These are phyloP conservation scores for Thinocorus orbignyianus DNA, from an alignment of 2,113 vertebrate genomes.

Conservation along the genomic window DNA sequence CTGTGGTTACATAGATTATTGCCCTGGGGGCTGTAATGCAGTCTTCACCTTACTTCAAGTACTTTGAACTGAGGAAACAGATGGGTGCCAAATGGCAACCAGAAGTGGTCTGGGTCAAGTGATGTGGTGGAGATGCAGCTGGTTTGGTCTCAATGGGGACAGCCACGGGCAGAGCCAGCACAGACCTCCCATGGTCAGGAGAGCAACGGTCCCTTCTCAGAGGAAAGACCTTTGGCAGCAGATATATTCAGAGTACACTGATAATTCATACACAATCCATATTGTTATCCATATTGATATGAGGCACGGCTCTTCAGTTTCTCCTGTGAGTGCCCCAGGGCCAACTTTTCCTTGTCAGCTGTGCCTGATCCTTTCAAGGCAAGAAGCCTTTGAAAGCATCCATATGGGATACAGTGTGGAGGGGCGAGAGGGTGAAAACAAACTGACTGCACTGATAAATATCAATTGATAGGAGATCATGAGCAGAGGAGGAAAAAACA, in stretches of 20 bases:
- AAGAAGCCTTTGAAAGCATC: neutral
- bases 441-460: neutral
- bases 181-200: neutral
- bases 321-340: neutral
- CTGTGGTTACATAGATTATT: conserved; percentile 1
- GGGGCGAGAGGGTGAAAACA: rapidly evolving
- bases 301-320: neutral
- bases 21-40: conserved; percentile 6
- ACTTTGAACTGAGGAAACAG: conserved; percentile 62
- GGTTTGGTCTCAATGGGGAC: neutral
- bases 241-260: neutral
- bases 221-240: neutral
- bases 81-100: conserved; percentile 48
- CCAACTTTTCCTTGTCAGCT: neutral
- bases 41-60: conserved; percentile 26
- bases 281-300: neutral
- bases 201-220: neutral
- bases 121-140: neutral
- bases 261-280: neutral
- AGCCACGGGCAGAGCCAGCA: neutral
- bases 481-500: neutral
- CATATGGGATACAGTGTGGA: neutral
- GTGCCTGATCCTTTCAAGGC: neutral
- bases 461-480: neutral
- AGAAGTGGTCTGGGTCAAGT: neutral